Evolutionary conservation across 2,888 invertebrate species (phyloP).

Genomic region (Drosophila helvetica): DNA sequence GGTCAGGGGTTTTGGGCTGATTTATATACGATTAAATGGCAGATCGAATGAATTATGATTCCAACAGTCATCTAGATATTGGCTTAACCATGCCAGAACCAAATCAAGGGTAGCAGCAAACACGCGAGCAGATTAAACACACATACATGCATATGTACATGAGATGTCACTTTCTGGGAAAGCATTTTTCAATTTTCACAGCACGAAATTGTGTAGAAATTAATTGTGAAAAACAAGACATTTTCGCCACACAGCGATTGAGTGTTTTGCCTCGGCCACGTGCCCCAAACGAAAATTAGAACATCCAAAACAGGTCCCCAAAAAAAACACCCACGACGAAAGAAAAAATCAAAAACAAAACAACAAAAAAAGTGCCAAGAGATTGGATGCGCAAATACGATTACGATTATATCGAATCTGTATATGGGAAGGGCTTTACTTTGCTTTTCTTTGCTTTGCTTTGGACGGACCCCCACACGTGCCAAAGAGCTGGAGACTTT

Average conservation of each 20-base stretch:
- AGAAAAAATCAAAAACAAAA: background rate
- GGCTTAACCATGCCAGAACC: background rate
- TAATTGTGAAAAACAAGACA: slow-evolving; percentile 24
- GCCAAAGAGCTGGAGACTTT: slow-evolving; percentile 34
- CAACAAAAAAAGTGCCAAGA: background rate
- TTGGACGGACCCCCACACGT: slow-evolving; percentile 13
- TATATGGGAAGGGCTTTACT: background rate
- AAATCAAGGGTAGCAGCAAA: background rate
- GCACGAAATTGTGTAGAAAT: slow-evolving; percentile 6
- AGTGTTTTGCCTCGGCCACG: background rate
- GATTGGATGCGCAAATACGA: slow-evolving; percentile 37
- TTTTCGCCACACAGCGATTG: slow-evolving; percentile 9
- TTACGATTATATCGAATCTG: slow-evolving; percentile 16
- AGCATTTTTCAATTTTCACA: background rate
- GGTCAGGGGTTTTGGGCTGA: no score
- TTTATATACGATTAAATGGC: background rate
- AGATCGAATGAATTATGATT: background rate
- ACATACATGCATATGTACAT: background rate
- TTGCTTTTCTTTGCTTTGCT: no score
- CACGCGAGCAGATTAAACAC: background rate
- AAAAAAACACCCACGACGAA: background rate
- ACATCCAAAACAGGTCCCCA: background rate
- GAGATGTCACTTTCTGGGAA: background rate
- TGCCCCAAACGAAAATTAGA: background rate
- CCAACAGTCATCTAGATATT: background rate